These are phyloP conservation scores for Danio aesculapii DNA, from an alignment of 2,797 vertebrate genomes.

Conservation along the genomic window DNA sequence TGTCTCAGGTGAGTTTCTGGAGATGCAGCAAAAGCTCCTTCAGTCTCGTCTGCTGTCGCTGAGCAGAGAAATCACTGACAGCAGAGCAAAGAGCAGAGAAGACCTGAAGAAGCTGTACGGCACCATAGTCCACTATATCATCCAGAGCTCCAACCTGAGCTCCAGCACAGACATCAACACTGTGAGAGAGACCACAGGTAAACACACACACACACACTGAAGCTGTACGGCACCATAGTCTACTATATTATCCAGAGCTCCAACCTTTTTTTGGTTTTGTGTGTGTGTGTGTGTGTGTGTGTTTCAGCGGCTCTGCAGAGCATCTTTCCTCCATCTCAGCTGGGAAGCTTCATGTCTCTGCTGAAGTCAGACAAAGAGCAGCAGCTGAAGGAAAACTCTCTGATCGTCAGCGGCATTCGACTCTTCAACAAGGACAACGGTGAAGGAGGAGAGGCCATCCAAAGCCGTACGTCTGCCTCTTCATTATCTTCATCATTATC, in stretches of 20 bases:
- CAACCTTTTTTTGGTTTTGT: neutral
- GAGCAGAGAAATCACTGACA: constrained; percentile 85
- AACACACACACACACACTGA: neutral
- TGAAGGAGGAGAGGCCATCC: constrained; percentile 79
- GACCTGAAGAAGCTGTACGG: constrained; percentile 82
- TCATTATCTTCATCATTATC: too few relatives aligned
- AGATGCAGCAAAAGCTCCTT: constrained; percentile 78
- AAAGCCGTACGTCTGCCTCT: constrained; percentile 75
- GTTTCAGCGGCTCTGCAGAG: constrained; percentile 89
- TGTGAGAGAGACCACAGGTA: constrained; percentile 88
- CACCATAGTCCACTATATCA: constrained; percentile 81
- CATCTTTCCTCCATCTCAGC: constrained; percentile 85
- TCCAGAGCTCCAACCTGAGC: constrained; percentile 84
- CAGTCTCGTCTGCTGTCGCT: constrained; percentile 78
- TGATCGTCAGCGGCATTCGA: constrained; percentile 88
- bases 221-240: neutral
- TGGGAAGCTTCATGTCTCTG: constrained; percentile 84
- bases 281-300: constrained; percentile 24
- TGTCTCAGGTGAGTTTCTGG: constrained; percentile 83
- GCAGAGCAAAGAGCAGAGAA: constrained; percentile 69
- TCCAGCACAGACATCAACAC: constrained; percentile 78
- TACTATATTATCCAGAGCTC: too few relatives aligned
- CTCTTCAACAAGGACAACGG: constrained; percentile 87
- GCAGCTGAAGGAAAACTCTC: constrained; percentile 84
- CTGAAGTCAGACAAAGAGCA: constrained; percentile 86